Percentiles rank a stretch among this genome's conserved stretches.
phyloP scores from a whole-genome alignment of 2,797 vertebrate species.

The Amblyopsis hoosieri region DNA sequence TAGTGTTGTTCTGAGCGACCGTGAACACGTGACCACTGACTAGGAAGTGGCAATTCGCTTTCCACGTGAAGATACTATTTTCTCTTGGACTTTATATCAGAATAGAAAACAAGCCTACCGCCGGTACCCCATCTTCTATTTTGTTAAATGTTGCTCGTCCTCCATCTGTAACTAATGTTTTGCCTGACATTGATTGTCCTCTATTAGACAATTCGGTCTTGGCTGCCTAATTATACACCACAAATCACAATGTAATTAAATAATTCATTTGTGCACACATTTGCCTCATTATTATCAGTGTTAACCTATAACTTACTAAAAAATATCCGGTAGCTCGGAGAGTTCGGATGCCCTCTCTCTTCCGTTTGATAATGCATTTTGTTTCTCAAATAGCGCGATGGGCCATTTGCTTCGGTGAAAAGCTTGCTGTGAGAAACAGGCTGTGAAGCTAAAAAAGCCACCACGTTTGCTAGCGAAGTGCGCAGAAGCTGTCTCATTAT shows the following conservation, averaged over 20 bases:
- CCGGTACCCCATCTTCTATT: no score
- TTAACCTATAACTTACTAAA: constrained; percentile 85
- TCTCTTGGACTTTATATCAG: neutral
- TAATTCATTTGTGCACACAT: neutral
- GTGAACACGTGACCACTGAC: constrained; percentile 17
- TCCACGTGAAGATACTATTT: neutral
- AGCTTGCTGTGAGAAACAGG: constrained; percentile 35
- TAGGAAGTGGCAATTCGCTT: constrained; percentile 25
- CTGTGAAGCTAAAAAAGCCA: constrained; percentile 26
- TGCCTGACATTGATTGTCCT: no score
- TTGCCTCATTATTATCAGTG: neutral
- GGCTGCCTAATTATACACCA: no score
- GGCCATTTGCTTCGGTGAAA: constrained; percentile 45
- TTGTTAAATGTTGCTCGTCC: no score
- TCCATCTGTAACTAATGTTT: no score
- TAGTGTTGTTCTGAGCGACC: no score
- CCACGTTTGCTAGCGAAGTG: constrained; percentile 30
- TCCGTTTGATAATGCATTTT: constrained; percentile 83
- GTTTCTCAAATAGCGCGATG: constrained; percentile 43
- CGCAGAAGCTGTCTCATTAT: constrained; percentile 59
- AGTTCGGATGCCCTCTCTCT: constrained; percentile 80
- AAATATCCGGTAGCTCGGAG: constrained; percentile 87
- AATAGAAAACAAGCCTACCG: no score
- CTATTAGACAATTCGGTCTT: no score
- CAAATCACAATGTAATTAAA: no score